Base-by-base conservation (phyloP, 2,797 vertebrate genomes). In the Danionella dracula region DNA sequence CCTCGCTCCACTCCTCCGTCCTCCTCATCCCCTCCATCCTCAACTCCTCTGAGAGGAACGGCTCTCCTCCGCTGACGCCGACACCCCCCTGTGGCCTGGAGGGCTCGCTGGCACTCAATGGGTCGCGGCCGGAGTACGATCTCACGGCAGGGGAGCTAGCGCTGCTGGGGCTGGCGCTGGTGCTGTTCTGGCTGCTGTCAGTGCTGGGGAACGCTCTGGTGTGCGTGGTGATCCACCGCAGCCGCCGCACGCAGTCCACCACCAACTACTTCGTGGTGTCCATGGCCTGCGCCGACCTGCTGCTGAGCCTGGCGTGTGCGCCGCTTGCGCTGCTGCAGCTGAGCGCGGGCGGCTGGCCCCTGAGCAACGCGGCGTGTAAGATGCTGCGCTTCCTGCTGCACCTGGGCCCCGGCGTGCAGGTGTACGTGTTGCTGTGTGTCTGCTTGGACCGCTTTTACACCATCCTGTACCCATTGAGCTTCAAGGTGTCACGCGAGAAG, bases 241-340 rank as follows among this genome's bases (percentile, higher is more conserved):
- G 96, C 71, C 86, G 95, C n/a, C 87, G 95, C 64, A 92, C 92
- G n/a, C 94, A 97, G 72, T 98, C 95, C 27, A 96, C 94, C 56
- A 96, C 96, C 58, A 96, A 99, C 84, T 97, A 98, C 68, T 99
- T 98, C 2, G 95, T 97, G 66, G 93, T 94, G 68, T 94, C 96
- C 3, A 85, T 99, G 90, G 95, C 96, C 0, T 96, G 93, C 0
- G 93, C 94, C 0, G 96, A 99, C 78, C 85, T 99, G 11, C 88
- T 98, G 19, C 50, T 92, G 73, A 94, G 91, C 4, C 46, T 93
- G 0, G 83, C 84, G 2, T 92, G 91, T 0, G 82, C 78, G 0
- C 96, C 96, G 0, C 92, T 98, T 0, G 13, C 90, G n/a, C 74
- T 98, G 62, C 79, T 97, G 13, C 95, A 98, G 85, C 84, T 96